Percentiles rank a stretch among this genome's conserved stretches.
phyloP scores from a whole-genome alignment of 30 jellyfish, hydroid and myxozoan species.

The Catostylus mosaicus region DNA sequence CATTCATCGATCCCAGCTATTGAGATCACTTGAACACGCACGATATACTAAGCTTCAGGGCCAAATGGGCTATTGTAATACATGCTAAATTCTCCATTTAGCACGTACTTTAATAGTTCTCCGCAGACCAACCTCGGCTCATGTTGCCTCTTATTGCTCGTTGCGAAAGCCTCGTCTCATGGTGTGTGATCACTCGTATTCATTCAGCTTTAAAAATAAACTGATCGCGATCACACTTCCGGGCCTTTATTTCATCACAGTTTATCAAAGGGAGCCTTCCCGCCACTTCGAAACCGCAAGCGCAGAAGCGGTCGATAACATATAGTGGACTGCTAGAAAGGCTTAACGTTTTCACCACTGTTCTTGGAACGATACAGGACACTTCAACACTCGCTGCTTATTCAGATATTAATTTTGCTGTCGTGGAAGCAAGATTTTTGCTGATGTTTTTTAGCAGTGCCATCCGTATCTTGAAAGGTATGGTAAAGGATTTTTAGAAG shows the following conservation, averaged over 20 bases:
- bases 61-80: neutral
- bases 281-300: conserved; percentile 81
- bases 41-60: neutral
- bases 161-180: conserved; percentile 23
- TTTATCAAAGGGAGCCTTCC: conserved; percentile 74
- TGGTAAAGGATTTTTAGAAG: neutral
- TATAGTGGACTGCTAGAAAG: conserved; percentile 1
- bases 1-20: neutral
- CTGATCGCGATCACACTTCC: conserved; percentile 62
- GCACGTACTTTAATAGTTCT: neutral
- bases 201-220: conserved; percentile 24
- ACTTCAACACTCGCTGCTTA: neutral
- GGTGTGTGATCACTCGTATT: conserved; percentile 47
- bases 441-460: conserved; percentile 1
- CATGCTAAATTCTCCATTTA: neutral
- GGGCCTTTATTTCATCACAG: conserved; percentile 68
- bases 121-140: neutral
- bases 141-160: conserved; percentile 14
- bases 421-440: conserved; percentile 7
- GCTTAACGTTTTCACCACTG: neutral
- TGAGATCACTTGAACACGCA: neutral
- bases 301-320: conserved; percentile 22
- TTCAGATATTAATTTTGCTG: conserved; percentile 32
- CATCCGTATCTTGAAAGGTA: neutral
- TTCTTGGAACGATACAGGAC: conserved; percentile 17